Conservation (phyloP, 2,797 vertebrate genomes). For the Spatula clypeata region DNA sequence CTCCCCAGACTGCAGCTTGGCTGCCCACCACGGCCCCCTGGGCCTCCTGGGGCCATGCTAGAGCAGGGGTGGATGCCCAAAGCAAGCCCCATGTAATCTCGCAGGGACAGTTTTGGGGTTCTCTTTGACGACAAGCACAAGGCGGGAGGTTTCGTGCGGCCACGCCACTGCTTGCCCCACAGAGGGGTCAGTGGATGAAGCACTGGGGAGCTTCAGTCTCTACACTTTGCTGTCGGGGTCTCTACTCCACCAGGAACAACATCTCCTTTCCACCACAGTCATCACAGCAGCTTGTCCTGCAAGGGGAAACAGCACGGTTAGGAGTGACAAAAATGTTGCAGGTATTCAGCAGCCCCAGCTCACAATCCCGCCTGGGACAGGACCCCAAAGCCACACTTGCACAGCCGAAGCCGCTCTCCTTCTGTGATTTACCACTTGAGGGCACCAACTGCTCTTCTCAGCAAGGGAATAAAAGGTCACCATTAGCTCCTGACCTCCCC, state of each 20-base stretch:
- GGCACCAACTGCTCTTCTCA: constrained; percentile 68
- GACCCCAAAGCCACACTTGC: background rate
- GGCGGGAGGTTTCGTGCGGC: background rate
- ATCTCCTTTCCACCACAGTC: constrained; percentile 4
- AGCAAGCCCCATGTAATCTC: background rate
- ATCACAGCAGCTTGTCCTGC: constrained; percentile 49
- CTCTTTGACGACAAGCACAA: background rate
- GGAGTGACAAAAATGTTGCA: background rate
- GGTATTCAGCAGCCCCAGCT: fast-evolving
- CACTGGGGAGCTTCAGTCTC: fast-evolving
- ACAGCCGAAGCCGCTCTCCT: background rate
- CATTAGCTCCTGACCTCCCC: background rate
- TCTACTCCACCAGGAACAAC: background rate
- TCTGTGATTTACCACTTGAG: constrained; percentile 66
- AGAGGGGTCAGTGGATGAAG: background rate
- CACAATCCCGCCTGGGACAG: background rate
- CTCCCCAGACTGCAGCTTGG: background rate
- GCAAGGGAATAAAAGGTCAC: constrained; percentile 70
- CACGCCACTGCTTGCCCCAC: fast-evolving
- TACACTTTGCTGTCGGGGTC: background rate
- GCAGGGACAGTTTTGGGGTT: background rate
- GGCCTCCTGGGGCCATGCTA: background rate
- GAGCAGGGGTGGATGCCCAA: background rate
- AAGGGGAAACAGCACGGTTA: constrained; percentile 33
- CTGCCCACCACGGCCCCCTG: fast-evolving